Conservation (phyloP, 2,888 invertebrate species). For the Nomada fucata region DNA sequence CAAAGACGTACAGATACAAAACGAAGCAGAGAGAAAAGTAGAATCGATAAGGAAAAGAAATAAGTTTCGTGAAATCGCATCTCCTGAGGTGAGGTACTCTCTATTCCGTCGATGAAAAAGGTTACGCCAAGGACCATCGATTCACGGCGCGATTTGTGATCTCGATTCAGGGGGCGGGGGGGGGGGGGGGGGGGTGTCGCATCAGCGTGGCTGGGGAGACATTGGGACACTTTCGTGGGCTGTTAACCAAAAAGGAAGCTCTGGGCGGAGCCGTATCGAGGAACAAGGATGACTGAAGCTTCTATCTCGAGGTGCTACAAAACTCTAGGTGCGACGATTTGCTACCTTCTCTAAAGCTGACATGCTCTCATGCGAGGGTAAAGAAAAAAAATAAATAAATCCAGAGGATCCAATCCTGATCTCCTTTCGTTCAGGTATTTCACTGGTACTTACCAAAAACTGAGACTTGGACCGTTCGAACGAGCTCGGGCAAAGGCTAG, state of each 20-base stretch:
- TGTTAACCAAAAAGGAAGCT: slow-evolving; percentile 23
- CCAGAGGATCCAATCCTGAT: background rate
- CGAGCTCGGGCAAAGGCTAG: slow-evolving; percentile 16
- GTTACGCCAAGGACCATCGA: slow-evolving; percentile 10
- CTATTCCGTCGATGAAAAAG: background rate
- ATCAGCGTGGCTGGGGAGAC: slow-evolving; percentile 35
- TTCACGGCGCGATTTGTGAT: slow-evolving; percentile 19
- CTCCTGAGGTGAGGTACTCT: slow-evolving; percentile 80
- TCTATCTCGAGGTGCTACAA: slow-evolving; percentile 48
- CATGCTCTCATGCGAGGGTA: slow-evolving; percentile 52
- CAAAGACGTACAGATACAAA: background rate
- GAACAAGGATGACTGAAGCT: slow-evolving; percentile 34
- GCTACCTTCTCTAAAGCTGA: slow-evolving; percentile 48
- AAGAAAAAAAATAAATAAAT: slow-evolving; percentile 9
- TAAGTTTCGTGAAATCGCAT: slow-evolving; percentile 77
- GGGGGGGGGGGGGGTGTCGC: too few species aligned
- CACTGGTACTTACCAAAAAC: slow-evolving; percentile 41
- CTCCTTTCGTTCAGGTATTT: background rate
- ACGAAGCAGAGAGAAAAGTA: background rate
- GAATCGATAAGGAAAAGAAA: background rate
- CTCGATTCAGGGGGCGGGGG: slow-evolving; percentile 28
- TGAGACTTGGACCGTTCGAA: background rate
- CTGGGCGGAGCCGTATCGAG: background rate
- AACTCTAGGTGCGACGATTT: slow-evolving; percentile 47
- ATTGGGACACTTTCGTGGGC: background rate